A percentile compares a stretch with the other conserved stretches of the same genome.
These are phyloP conservation scores for Sciurus niger DNA, from an alignment of 2,113 vertebrate genomes.

Conservation along the genomic window DNA sequence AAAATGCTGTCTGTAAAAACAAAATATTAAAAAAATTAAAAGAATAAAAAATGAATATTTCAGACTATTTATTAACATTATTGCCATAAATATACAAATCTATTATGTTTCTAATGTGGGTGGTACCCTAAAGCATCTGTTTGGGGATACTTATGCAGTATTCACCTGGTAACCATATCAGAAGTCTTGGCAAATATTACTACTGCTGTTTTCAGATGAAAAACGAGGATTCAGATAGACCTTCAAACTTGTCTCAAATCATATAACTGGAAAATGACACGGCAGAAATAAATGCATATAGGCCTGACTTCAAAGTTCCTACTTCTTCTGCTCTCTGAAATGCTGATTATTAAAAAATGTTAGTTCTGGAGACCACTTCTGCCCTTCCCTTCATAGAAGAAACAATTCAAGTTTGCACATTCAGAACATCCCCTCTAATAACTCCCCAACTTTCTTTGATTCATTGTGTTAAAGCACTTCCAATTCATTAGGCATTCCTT, in stretches of 20 bases:
- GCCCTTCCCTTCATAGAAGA: neutral
- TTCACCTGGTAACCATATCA: accelerated
- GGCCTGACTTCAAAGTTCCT: neutral
- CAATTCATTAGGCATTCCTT: conserved; percentile 77
- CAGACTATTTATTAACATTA: neutral
- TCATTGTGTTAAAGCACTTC: conserved; percentile 51
- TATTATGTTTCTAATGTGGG: neutral
- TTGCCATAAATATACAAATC: neutral
- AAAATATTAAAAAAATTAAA: too few species aligned
- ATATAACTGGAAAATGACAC: neutral
- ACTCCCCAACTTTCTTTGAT: conserved; percentile 62
- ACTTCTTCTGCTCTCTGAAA: neutral
- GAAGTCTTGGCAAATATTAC: neutral
- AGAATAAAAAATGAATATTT: neutral
- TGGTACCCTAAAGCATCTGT: too few species aligned
- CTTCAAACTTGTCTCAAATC: neutral
- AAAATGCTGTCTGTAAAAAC: too few species aligned
- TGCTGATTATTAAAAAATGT: neutral
- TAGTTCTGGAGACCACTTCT: neutral
- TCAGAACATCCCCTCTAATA: conserved; percentile 52
- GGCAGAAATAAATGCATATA: neutral
- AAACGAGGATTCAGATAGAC: neutral
- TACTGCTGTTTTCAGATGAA: neutral
- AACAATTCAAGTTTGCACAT: conserved; percentile 43
- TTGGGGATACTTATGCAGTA: accelerated